Evolutionary conservation across 2,888 invertebrate genomes (phyloP), one percentile per base, ranked within the genome.

Genomic region (Agonopterix heracliana): DNA sequence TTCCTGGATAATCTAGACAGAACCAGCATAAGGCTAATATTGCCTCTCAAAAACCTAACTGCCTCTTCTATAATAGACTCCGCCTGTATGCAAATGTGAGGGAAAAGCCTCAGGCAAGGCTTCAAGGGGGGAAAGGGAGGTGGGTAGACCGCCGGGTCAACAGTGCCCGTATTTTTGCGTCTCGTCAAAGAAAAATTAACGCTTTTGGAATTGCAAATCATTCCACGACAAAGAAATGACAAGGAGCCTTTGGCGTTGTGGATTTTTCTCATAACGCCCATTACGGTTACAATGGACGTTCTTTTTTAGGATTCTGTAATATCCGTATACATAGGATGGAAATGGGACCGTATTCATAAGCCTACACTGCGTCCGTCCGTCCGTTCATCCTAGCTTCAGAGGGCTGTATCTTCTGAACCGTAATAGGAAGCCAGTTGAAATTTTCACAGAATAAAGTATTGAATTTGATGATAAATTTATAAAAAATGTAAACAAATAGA

Each of bases 171-270:
- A 83, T 84, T 86, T 86, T 85, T 83, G 71, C 78, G 81, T 74
- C 75, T 74, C 82, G 80, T 84, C 87, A 86, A 85, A 83, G 86
- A 78, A 71, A 85, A 87, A 87, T 87, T 87, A 87, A 77, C 81
- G 83, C 77, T 69, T 81, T 26, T 83, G 75, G 84, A 87, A 81
- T 86, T 87, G 86, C 85, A 87, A 87, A 87, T 87, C 81, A 84
- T 74, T 71, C 69, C 64, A 61, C 74, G 73, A 79, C 81, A 83
- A 83, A 82, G 84, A 81, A 81, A 84, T 74, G 80, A 80, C 81
- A 77, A 78, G 77, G 71, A 73, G 72, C 71, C 76, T 68, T 55
- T 64, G 70, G 73, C 72, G 69, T 64, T 82, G 82, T 82, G 69
- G 78, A 80, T 81, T 83, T 83, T 83, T 81, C 78, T 81, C 74